Evolutionary conservation across 1,140 invertebrate species (phyloP).

Genomic region (Saccostrea glomerata): DNA sequence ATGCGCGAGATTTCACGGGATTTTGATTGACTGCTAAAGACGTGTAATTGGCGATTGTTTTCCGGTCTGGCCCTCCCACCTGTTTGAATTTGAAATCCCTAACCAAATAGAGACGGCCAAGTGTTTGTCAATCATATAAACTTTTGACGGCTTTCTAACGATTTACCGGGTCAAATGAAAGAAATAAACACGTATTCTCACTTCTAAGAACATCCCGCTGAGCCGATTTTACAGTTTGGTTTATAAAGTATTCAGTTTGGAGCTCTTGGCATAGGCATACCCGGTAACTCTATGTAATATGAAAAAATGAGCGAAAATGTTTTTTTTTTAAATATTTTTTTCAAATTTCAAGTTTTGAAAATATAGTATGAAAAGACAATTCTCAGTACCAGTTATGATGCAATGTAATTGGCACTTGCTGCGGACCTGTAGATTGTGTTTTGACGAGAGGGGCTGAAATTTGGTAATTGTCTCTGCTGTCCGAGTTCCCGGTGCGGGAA

Average conservation of each 20-base stretch:
- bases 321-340: neutral
- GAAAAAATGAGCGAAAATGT: neutral
- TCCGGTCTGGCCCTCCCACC: conserved; percentile 45
- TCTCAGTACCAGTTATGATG: conserved; percentile 2
- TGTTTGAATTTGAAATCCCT: conserved; percentile 39
- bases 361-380: neutral
- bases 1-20: conserved; percentile 38
- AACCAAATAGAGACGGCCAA: conserved; percentile 33
- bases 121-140: conserved; percentile 49
- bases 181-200: conserved; percentile 47
- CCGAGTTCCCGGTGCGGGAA: conserved; percentile 26
- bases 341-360: neutral
- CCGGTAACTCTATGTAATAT: neutral
- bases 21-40: conserved; percentile 43
- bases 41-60: conserved; percentile 51
- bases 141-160: conserved; percentile 48
- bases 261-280: neutral
- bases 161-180: conserved; percentile 45
- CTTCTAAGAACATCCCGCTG: conserved; percentile 34
- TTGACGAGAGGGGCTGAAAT: conserved; percentile 17
- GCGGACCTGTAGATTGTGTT: neutral
- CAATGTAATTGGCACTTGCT: conserved; percentile 18
- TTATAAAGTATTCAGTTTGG: neutral
- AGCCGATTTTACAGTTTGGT: conserved; percentile 19
- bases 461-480: conserved; percentile 27